phyloP scores from a whole-genome alignment of 2,113 vertebrate species.

The Perca flavescens region DNA sequence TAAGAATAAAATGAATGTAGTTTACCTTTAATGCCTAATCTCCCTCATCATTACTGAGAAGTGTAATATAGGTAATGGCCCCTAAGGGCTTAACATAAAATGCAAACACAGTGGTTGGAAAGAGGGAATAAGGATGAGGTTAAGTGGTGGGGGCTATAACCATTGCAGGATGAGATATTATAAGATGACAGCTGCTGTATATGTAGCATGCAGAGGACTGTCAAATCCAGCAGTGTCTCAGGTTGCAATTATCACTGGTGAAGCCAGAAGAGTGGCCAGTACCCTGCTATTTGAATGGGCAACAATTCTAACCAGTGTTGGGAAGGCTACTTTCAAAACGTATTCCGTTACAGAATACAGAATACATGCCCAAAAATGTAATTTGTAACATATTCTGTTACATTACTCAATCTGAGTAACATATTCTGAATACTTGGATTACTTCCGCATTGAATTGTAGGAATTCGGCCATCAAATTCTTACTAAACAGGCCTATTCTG shows the following conservation, averaged over 20 bases:
- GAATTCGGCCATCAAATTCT: too few relatives aligned
- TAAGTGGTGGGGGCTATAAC: not conserved
- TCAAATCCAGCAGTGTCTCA: constrained; percentile 30
- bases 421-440: too few relatives aligned
- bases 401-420: too few relatives aligned
- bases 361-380: too few relatives aligned
- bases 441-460: too few relatives aligned
- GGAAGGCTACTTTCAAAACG: too few relatives aligned
- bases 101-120: constrained; percentile 49
- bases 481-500: too few relatives aligned
- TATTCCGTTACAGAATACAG: too few relatives aligned
- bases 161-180: constrained; percentile 16
- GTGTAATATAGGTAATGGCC: constrained; percentile 68
- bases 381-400: too few relatives aligned
- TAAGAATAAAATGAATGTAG: constrained; percentile 8
- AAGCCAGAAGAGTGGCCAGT: not conserved
- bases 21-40: constrained; percentile 69
- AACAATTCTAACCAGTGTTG: not conserved
- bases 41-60: constrained; percentile 67
- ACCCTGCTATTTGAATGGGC: not conserved
- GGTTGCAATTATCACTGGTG: not conserved
- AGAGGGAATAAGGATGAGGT: constrained; percentile 10
- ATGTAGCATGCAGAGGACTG: constrained; percentile 9
- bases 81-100: constrained; percentile 61
- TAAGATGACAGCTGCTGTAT: constrained; percentile 7